Conservation (phyloP, 2,797 vertebrate species). For the Lateolabrax maculatus region DNA sequence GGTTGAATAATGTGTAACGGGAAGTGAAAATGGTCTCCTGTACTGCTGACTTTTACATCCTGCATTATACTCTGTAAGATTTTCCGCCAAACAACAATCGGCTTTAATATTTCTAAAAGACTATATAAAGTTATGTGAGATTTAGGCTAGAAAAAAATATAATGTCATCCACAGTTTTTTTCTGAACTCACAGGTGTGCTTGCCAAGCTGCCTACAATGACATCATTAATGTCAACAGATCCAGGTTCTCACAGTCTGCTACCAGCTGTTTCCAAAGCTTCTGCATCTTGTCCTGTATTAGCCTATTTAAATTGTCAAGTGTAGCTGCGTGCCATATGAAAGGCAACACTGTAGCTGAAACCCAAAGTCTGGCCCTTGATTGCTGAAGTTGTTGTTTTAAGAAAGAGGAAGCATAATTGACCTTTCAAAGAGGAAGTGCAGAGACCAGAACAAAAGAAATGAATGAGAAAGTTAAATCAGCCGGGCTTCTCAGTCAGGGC, state of each 20-base stretch:
- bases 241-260: background rate
- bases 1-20: background rate
- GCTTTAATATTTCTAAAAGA: background rate
- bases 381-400: background rate
- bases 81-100: background rate
- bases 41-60: background rate
- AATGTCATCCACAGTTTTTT: background rate
- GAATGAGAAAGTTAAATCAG: background rate
- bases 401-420: conserved; percentile 6
- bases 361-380: background rate
- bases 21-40: conserved; percentile 39
- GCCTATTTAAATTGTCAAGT: background rate
- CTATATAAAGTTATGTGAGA: background rate
- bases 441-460: background rate
- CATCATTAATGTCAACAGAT: background rate
- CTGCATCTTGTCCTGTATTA: background rate
- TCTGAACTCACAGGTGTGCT: background rate
- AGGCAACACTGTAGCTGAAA: background rate
- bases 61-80: background rate
- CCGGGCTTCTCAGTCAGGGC: background rate
- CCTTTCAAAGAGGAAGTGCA: conserved; percentile 9
- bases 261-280: background rate
- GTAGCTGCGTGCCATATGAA: background rate
- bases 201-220: background rate
- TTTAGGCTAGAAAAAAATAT: background rate